Percentiles rank a stretch among this genome's conserved stretches.
Evolutionary conservation across 2,113 vertebrate genomes (phyloP).

Genomic region (Cynopterus brachyotis): DNA sequence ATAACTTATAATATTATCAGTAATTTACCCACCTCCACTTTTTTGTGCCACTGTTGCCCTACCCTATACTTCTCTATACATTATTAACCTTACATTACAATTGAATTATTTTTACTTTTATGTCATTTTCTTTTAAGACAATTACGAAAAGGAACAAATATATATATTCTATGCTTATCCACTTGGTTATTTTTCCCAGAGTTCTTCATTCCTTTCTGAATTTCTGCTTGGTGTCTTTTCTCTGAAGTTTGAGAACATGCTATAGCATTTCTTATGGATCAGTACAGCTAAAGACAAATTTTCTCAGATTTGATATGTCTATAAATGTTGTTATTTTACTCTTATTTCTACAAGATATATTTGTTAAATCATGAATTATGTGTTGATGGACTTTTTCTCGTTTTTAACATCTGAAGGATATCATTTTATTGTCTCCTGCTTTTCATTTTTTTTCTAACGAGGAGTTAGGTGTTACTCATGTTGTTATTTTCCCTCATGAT

Average conservation of each 20-base stretch:
- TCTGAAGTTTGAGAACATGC: not conserved
- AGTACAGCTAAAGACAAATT: not conserved
- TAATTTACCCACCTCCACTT: not conserved
- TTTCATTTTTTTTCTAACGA: not conserved
- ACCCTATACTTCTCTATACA: not conserved
- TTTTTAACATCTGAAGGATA: not conserved
- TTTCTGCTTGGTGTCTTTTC: not conserved
- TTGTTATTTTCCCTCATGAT: not conserved
- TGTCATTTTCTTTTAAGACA: not conserved
- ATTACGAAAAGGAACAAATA: not conserved
- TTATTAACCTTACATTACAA: not conserved
- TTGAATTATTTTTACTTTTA: not conserved
- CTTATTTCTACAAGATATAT: not conserved
- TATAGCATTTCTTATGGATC: not conserved
- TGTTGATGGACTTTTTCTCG: not conserved
- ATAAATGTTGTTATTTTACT: not conserved
- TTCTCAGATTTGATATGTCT: not conserved
- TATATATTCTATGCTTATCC: not conserved
- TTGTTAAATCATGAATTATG: not conserved
- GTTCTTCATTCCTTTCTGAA: not conserved
- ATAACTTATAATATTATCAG: not conserved
- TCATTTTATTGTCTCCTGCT: not conserved
- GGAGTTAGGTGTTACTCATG: not conserved
- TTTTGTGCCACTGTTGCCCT: not conserved
- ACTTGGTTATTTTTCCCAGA: not conserved